Evolutionary conservation across 2,888 invertebrate genomes (phyloP).

Genomic region (Pantelozetes paolii): DNA sequence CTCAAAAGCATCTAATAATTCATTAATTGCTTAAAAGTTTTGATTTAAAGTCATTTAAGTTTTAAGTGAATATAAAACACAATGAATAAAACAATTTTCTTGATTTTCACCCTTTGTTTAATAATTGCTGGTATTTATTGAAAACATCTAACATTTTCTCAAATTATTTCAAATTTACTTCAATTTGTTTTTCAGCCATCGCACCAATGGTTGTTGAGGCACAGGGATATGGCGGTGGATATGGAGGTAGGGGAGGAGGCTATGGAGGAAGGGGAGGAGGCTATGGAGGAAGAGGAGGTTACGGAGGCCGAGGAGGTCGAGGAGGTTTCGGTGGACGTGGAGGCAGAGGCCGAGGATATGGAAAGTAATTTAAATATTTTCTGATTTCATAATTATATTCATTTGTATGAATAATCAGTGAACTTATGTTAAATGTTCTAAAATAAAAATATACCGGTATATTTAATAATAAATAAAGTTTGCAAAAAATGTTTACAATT

Average conservation of each 20-base stretch:
- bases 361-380: neutral
- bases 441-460: too few species aligned
- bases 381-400: too few species aligned
- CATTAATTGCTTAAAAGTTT: neutral
- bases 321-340: neutral
- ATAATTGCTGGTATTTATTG: neutral
- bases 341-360: neutral
- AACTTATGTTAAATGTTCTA: too few species aligned
- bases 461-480: too few species aligned
- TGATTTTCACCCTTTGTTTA: neutral
- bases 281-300: neutral
- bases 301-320: neutral
- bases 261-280: neutral
- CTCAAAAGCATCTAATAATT: neutral
- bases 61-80: neutral
- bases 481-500: too few species aligned
- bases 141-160: neutral
- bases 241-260: neutral
- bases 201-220: neutral
- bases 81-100: neutral
- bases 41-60: neutral
- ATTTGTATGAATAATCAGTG: too few species aligned
- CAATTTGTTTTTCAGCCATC: neutral
- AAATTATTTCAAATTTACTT: neutral
- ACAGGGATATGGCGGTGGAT: neutral